Percentiles rank a stretch among this genome's conserved stretches.
Evolutionary conservation across 2,113 vertebrate genomes (phyloP).

Genomic region (Grus americana): DNA sequence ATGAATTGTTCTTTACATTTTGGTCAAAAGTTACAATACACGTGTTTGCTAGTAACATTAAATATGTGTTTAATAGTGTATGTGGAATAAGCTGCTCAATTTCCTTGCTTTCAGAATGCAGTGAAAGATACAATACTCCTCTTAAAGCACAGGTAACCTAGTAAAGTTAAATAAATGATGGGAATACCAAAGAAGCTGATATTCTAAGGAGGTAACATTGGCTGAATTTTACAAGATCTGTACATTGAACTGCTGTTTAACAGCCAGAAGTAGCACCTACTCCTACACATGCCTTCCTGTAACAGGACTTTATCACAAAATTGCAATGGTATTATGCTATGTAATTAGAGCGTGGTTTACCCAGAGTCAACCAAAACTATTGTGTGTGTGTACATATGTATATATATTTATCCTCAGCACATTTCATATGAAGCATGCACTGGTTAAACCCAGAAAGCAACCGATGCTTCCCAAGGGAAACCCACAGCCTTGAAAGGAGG

Average conservation of each 20-base stretch:
- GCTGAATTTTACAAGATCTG: not conserved
- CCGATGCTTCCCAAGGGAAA: not conserved
- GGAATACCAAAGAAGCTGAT: not conserved
- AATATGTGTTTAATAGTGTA: not conserved
- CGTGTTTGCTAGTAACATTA: not conserved
- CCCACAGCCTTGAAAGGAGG: not conserved
- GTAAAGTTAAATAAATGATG: not conserved
- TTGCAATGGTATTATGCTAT: not conserved
- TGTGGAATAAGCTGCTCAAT: not conserved
- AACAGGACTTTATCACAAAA: not conserved
- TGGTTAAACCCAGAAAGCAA: not conserved
- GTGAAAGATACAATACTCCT: not conserved
- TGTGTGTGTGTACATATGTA: too few relatives aligned
- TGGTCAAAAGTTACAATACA: not conserved
- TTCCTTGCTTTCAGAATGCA: not conserved
- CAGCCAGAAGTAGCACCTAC: not conserved
- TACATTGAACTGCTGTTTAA: not conserved
- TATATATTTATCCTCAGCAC: not conserved
- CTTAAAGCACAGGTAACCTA: not conserved
- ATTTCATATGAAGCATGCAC: fast-evolving
- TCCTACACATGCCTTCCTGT: not conserved
- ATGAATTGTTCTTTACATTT: not conserved
- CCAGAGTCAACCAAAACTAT: not conserved
- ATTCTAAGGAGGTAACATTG: not conserved
- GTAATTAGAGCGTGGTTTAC: not conserved